A percentile compares a stretch with the other conserved stretches of the same genome.
Evolutionary conservation across 2,888 invertebrate species (phyloP).

Genomic region (Conchocele bisecta): DNA sequence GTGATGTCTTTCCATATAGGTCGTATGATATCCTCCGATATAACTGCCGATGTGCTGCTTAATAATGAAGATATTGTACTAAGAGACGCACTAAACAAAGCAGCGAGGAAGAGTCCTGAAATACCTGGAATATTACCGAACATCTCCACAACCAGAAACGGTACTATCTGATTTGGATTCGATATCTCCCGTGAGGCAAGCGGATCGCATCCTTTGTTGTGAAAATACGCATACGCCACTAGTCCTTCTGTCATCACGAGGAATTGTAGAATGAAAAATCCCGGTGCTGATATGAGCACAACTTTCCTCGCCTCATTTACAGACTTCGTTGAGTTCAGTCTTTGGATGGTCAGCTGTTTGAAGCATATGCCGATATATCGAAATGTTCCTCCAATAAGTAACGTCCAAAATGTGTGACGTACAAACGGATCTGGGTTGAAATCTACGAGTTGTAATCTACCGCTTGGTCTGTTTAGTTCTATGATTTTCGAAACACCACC

Average conservation of each 20-base stretch:
- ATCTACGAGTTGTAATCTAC: conserved; percentile 23
- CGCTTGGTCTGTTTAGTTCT: conserved; percentile 30
- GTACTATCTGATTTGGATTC: conserved; percentile 42
- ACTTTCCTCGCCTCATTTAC: conserved; percentile 33
- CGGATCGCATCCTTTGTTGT: no score
- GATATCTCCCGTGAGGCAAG: conserved; percentile 37
- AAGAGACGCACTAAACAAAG: no score
- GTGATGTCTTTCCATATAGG: conserved; percentile 8
- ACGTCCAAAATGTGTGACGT: conserved; percentile 47
- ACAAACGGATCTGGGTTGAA: no score
- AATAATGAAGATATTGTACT: no score
- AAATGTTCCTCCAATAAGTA: conserved; percentile 20
- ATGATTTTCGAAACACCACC: conserved; percentile 34
- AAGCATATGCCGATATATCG: conserved; percentile 10
- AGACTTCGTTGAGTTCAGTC: conserved; percentile 40
- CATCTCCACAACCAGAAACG: conserved; percentile 35
- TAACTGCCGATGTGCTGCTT: conserved; percentile 35
- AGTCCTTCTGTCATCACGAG: conserved; percentile 39
- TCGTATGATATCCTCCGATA: conserved; percentile 27
- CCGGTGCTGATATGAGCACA: conserved; percentile 26
- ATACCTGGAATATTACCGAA: conserved; percentile 29
- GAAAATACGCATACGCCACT: conserved; percentile 36
- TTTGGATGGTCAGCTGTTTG: conserved; percentile 26
- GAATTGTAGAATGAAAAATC: conserved; percentile 24
- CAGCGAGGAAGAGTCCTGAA: conserved; percentile 29